Conservation (phyloP, 2,888 invertebrate species). For the Dryobota labecula region DNA sequence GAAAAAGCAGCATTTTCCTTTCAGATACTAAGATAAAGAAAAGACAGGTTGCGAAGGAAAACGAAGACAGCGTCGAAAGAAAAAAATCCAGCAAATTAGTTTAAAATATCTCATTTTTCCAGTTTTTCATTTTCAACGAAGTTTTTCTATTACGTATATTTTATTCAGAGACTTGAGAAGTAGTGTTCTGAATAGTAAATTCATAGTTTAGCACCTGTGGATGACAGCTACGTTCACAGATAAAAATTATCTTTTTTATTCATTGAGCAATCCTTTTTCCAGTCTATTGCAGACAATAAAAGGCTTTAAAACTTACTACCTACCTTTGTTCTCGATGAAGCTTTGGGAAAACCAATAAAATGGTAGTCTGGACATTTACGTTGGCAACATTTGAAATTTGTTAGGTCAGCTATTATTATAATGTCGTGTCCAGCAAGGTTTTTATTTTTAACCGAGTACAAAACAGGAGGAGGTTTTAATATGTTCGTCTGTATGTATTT, state of each 20-base stretch:
- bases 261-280: constrained; percentile 21
- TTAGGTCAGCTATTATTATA: constrained; percentile 15
- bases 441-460: no score
- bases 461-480: no score
- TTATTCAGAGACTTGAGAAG: constrained; percentile 29
- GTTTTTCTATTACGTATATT: constrained; percentile 28
- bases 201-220: constrained; percentile 16
- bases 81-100: constrained; percentile 11
- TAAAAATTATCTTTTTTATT: constrained; percentile 28
- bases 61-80: constrained; percentile 8
- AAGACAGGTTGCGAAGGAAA: not conserved
- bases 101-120: constrained; percentile 26
- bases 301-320: constrained; percentile 19
- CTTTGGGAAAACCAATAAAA: constrained; percentile 42
- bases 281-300: constrained; percentile 30
- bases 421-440: not conserved
- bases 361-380: constrained; percentile 10
- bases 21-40: constrained; percentile 2
- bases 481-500: no score
- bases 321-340: constrained; percentile 19
- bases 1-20: not conserved
- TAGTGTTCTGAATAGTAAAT: constrained; percentile 37
- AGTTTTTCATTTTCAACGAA: constrained; percentile 18
- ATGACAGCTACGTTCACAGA: constrained; percentile 27
- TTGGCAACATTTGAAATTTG: constrained; percentile 13